A percentile compares a stretch with the other conserved stretches of the same genome.
Conservation (phyloP, 2,113 vertebrate species). For the Perca fluviatilis region DNA sequence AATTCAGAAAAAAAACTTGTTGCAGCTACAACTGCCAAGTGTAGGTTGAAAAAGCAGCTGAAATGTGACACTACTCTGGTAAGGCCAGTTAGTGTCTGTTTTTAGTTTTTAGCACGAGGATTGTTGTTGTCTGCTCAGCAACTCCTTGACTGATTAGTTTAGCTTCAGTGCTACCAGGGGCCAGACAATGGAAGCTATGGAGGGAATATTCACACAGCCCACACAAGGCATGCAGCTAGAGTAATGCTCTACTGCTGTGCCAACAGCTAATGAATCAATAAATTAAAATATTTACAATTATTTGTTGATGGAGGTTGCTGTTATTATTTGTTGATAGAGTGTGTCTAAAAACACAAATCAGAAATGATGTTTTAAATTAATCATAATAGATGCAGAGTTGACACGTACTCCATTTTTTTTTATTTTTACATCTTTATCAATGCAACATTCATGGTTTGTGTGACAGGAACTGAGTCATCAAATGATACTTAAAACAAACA, state of each 20-base stretch:
- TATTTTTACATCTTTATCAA: constrained; percentile 37
- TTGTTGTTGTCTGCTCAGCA: constrained; percentile 75
- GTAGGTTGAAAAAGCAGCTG: background rate
- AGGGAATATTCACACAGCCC: constrained; percentile 64
- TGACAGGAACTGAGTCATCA: constrained; percentile 36
- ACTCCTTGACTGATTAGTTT: constrained; percentile 77
- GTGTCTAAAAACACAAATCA: constrained; percentile 68
- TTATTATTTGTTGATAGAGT: constrained; percentile 73
- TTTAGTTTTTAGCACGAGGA: constrained; percentile 53
- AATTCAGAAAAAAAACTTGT: background rate
- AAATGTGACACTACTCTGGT: constrained; percentile 14
- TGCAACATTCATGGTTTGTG: constrained; percentile 23
- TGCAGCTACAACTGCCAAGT: background rate
- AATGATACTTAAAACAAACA: constrained; percentile 28
- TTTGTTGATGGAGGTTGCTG: constrained; percentile 63
- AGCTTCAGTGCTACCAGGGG: constrained; percentile 59
- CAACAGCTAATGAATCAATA: constrained; percentile 77
- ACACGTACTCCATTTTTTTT: constrained; percentile 14
- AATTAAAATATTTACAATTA: constrained; percentile 78
- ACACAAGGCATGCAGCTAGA: constrained; percentile 52
- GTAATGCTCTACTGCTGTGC: constrained; percentile 49
- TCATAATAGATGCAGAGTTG: constrained; percentile 42
- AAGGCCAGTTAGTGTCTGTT: constrained; percentile 66
- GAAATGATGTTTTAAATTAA: constrained; percentile 70
- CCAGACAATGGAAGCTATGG: constrained; percentile 66